Conservation (phyloP, 2,797 vertebrate genomes). For the Steatocranus sp. region DNA sequence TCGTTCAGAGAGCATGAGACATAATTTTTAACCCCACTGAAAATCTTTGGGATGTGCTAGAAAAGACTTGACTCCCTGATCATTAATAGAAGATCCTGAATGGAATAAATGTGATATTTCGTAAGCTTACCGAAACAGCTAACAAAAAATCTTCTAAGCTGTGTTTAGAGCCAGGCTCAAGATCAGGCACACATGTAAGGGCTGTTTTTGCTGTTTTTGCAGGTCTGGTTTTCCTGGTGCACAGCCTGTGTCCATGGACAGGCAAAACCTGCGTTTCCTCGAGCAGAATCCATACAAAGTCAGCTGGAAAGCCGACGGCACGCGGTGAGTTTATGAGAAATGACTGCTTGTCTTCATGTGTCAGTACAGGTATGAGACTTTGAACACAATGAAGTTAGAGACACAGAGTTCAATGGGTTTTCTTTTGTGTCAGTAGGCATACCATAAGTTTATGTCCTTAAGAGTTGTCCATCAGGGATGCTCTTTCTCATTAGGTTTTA, state of each 20-base stretch:
- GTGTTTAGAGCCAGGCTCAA: background rate
- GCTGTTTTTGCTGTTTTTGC: conserved; percentile 4
- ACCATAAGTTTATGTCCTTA: background rate
- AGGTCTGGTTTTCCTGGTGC: conserved; percentile 97
- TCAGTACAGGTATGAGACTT: background rate
- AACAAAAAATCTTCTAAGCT: background rate
- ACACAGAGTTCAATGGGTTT: background rate
- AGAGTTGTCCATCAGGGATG: background rate
- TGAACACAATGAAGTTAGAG: too few relatives aligned
- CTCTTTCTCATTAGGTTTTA: conserved; percentile 18
- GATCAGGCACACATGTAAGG: background rate
- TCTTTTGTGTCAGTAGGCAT: background rate
- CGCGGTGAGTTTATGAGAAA: conserved; percentile 81
- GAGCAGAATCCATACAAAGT: conserved; percentile 97
- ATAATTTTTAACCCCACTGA: background rate
- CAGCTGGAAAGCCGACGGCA: conserved; percentile 99
- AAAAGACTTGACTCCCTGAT: background rate
- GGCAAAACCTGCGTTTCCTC: conserved; percentile 89
- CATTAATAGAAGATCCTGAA: background rate
- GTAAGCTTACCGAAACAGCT: background rate
- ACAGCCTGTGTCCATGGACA: conserved; percentile 98
- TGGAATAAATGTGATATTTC: background rate
- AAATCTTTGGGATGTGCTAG: background rate
- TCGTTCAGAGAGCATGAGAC: background rate
- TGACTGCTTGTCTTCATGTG: background rate